Evolutionary conservation across 2,113 vertebrate species (phyloP).

Genomic region (Smithornis capensis): DNA sequence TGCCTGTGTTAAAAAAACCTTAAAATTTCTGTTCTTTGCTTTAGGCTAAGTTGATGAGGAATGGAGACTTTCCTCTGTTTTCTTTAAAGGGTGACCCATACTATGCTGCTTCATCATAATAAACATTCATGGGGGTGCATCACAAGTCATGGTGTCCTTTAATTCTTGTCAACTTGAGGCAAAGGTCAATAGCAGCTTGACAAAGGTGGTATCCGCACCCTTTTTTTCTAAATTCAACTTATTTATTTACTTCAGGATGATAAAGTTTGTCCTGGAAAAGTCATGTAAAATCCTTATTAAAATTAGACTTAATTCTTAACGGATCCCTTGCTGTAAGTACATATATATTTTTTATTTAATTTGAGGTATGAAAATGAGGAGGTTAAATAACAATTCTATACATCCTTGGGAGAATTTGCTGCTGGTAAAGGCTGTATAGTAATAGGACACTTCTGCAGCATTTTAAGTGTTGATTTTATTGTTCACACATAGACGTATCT

Average conservation of each 20-base stretch:
- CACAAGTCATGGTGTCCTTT: neutral
- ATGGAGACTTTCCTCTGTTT: neutral
- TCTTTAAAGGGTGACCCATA: neutral
- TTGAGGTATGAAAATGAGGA: neutral
- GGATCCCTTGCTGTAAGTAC: neutral
- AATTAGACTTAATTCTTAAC: neutral
- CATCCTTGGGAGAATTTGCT: neutral
- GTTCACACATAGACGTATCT: neutral
- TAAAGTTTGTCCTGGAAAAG: neutral
- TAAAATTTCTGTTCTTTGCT: neutral
- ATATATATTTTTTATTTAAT: neutral
- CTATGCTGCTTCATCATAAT: accelerated
- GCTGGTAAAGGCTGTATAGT: neutral
- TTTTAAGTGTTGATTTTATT: neutral
- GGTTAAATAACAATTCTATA: neutral
- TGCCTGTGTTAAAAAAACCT: neutral
- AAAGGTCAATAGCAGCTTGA: neutral
- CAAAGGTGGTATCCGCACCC: accelerated
- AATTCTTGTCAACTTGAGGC: neutral
- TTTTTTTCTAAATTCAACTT: neutral
- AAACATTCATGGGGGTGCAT: neutral
- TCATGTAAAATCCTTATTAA: neutral
- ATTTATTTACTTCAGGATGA: neutral
- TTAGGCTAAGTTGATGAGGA: neutral
- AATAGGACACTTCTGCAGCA: neutral